Percentiles rank a stretch among this genome's conserved stretches.
phyloP scores from a whole-genome alignment of 2,797 vertebrate species.

The Chiloscyllium punctatum region DNA sequence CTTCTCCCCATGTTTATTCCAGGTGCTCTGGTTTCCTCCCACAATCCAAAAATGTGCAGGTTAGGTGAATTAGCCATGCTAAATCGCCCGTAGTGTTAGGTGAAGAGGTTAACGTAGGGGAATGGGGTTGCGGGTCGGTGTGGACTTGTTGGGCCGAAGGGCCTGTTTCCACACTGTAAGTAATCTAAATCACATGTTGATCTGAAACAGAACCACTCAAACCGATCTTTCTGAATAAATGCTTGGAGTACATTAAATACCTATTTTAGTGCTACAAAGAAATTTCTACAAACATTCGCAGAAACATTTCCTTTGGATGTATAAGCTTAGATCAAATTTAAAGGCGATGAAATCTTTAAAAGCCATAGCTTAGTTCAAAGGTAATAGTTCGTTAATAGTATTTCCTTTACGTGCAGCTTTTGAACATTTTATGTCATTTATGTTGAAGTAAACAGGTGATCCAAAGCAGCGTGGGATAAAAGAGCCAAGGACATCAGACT shows the following conservation, averaged over 20 bases:
- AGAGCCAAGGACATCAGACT: background rate
- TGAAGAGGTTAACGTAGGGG: too few species aligned
- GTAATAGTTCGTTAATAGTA: background rate
- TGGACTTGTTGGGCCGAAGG: too few species aligned
- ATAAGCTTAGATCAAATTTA: background rate
- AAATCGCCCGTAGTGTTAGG: too few species aligned
- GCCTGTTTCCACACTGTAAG: too few species aligned
- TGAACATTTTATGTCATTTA: constrained; percentile 11
- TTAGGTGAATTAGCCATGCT: too few species aligned
- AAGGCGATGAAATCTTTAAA: background rate
- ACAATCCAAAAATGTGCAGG: too few species aligned
- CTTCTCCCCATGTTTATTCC: too few species aligned
- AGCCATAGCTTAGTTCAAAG: background rate
- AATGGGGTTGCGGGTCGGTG: too few species aligned
- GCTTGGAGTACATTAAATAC: background rate
- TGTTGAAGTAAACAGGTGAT: background rate
- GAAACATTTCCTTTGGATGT: background rate
- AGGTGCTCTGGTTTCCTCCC: too few species aligned
- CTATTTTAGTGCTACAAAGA: background rate
- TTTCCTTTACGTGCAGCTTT: background rate
- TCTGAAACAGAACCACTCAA: background rate
- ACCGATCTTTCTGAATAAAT: background rate
- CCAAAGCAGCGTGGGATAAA: background rate
- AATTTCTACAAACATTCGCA: background rate
- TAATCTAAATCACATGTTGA: background rate